These are phyloP conservation scores for Sebastes variabilis DNA, from an alignment of 2,797 vertebrate genomes.

Conservation along the genomic window DNA sequence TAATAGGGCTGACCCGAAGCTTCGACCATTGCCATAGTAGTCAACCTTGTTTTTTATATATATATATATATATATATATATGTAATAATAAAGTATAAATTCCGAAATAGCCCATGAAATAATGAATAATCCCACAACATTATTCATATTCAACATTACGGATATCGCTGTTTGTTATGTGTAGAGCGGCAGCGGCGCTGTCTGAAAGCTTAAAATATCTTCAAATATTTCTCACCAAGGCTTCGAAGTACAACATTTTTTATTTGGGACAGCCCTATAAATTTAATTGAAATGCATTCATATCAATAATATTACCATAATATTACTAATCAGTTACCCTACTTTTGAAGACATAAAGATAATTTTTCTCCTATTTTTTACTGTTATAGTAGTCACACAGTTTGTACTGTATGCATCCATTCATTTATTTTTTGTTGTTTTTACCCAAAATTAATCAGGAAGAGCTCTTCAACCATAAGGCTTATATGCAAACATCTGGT, in stretches of 20 bases:
- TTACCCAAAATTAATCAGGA: background rate
- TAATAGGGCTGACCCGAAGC: too few relatives aligned
- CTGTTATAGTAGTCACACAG: background rate
- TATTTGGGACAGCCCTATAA: background rate
- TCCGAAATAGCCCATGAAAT: fast-evolving
- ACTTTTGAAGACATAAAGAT: background rate
- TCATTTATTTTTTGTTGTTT: too few relatives aligned
- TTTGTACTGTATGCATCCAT: background rate
- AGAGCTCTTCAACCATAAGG: background rate
- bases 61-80: too few relatives aligned
- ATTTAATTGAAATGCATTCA: background rate
- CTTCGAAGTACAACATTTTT: too few relatives aligned
- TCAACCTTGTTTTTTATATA: too few relatives aligned
- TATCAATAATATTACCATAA: background rate
- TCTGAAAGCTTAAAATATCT: too few relatives aligned
- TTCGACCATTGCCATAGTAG: fast-evolving
- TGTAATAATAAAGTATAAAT: too few relatives aligned
- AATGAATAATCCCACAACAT: too few relatives aligned
- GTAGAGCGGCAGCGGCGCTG: too few relatives aligned
- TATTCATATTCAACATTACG: too few relatives aligned
- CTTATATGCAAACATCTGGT: background rate
- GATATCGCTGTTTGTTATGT: too few relatives aligned
- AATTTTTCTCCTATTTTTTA: background rate
- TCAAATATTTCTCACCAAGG: fast-evolving
- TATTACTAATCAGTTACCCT: background rate